Base-by-base conservation (phyloP, 2,888 invertebrate genomes). In the Eucera pruinosa region DNA sequence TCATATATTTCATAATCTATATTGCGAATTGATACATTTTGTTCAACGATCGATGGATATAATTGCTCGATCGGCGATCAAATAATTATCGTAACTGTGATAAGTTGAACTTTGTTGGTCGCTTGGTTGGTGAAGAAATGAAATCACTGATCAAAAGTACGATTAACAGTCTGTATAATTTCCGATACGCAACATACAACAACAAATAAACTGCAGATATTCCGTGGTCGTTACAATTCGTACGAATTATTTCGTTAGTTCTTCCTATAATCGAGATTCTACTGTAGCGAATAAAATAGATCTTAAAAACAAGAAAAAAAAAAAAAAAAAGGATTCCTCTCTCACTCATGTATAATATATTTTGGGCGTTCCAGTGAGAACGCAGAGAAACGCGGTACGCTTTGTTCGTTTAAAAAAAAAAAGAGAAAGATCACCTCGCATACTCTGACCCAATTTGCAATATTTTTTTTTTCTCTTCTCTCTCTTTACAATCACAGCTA, bases 401-500 rank as follows among this genome's bases (percentile, higher is more conserved):
- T 64, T 64, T 54, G 60, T 66, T 73, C 54, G 47, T 72, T 52
- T 50, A 47, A 47, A 47, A 43, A n/a, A n/a, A n/a, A n/a, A n/a
- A n/a, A n/a, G n/a, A n/a, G n/a, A n/a, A n/a, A 25, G 4, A 50
- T 36, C 57, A 69, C 60, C 64, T 70, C 41, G 67, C 55, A 64
- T 27, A 47, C 58, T 65, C 36, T 20, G 58, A 55, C 25, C 60
- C 67, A 23, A 71, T 71, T 76, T 48, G 50, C 41, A 68, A 75
- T 64, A n/a, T n/a, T n/a, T n/a, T n/a, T n/a, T n/a, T n/a, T n/a
- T n/a, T n/a, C n/a, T n/a, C n/a, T n/a, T n/a, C n/a, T n/a, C n/a
- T n/a, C n/a, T n/a, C 41, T 64, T 64, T 79, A 68, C 58, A 73
- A 83, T 86, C 76, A 79, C 80, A 81, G 76, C 74, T 78, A 65